Conservation (phyloP, 2,113 vertebrate genomes). For the Oreochromis aureus region DNA sequence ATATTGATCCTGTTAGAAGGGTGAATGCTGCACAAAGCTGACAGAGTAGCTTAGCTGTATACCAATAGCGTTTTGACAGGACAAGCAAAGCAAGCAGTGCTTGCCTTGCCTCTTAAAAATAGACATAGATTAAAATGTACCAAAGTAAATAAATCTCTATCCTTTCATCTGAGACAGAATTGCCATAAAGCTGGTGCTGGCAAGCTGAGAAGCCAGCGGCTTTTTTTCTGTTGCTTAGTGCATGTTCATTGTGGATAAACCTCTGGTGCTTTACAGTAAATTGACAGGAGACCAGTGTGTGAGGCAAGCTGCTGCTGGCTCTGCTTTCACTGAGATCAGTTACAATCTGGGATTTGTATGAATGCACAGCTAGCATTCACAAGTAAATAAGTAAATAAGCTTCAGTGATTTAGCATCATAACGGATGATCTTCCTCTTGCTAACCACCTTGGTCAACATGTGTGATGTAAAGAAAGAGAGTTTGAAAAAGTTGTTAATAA, state of each 20-base stretch:
- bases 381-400: no score
- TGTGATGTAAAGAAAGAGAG: no score
- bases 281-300: neutral
- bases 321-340: no score
- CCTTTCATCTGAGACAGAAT: neutral
- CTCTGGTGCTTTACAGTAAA: neutral
- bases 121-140: neutral
- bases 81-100: neutral
- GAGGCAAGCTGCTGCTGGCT: no score
- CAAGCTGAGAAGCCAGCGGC: neutral
- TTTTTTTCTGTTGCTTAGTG: neutral
- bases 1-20: neutral
- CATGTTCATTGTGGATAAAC: neutral
- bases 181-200: neutral
- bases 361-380: no score
- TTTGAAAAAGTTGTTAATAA: no score
- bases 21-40: neutral
- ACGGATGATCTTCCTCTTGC: no score
- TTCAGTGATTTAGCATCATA: no score
- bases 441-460: no score
- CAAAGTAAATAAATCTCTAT: neutral
- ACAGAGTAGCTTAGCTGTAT: neutral
- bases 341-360: no score
- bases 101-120: neutral
- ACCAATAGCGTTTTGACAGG: rapidly evolving